phyloP scores from a whole-genome alignment of 2,113 vertebrate genomes.

The Serinus canaria region DNA sequence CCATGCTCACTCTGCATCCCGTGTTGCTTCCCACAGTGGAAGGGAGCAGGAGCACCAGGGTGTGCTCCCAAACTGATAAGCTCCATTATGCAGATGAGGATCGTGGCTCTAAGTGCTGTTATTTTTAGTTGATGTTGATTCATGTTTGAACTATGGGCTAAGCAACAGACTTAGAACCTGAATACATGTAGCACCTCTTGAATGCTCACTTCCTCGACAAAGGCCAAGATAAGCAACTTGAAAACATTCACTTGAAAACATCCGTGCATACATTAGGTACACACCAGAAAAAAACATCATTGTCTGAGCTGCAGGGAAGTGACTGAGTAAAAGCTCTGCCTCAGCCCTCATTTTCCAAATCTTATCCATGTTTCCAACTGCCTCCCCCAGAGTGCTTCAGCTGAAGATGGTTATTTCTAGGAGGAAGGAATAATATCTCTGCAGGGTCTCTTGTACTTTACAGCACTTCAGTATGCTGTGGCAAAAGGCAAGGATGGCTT shows the following conservation, averaged over 20 bases:
- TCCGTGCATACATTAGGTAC: background rate
- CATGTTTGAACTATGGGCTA: background rate
- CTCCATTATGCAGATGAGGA: slow-evolving; percentile 18
- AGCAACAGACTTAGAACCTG: background rate
- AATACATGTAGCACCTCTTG: background rate
- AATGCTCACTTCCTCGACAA: background rate
- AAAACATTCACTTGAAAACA: slow-evolving; percentile 19
- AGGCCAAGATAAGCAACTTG: slow-evolving; percentile 21
- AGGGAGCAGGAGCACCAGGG: background rate
- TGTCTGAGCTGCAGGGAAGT: background rate
- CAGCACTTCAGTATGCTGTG: background rate
- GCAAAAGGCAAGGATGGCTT: background rate
- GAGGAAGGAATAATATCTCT: background rate
- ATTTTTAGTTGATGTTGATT: slow-evolving; percentile 3
- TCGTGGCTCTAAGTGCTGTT: background rate
- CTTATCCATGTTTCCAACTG: background rate
- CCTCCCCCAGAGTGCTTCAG: background rate
- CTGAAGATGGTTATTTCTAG: background rate
- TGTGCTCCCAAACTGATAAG: slow-evolving; percentile 5
- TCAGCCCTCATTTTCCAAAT: background rate
- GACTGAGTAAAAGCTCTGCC: background rate
- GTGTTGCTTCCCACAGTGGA: background rate
- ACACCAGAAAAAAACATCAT: background rate
- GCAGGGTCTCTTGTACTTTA: background rate
- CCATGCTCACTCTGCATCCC: background rate